These are phyloP conservation scores for Ahaetulla prasina DNA, from an alignment of 2,113 vertebrate genomes.

Conservation along the genomic window DNA sequence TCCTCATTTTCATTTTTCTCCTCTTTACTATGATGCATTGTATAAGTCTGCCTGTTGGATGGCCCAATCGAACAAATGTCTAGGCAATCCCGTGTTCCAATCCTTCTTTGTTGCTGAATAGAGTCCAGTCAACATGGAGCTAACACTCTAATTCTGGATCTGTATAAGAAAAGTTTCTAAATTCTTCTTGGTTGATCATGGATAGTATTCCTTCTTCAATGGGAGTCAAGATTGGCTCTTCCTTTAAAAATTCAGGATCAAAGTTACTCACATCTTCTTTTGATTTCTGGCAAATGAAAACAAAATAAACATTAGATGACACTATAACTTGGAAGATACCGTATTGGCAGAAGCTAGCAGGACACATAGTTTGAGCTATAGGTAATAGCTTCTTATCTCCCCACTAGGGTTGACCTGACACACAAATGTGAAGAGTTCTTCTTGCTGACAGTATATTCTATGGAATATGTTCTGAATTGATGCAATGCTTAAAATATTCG, in stretches of 20 bases:
- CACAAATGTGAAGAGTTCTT: background rate
- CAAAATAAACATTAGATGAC: constrained; percentile 30
- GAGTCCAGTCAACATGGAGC: constrained; percentile 9
- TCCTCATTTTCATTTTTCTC: constrained; percentile 31
- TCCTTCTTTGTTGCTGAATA: background rate
- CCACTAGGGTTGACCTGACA: background rate
- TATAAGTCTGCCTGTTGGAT: constrained; percentile 35
- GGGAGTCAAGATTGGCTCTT: constrained; percentile 91
- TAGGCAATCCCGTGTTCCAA: constrained; percentile 40
- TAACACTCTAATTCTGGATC: constrained; percentile 76
- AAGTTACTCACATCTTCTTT: constrained; percentile 97
- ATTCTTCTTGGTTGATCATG: constrained; percentile 93
- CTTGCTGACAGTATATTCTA: background rate
- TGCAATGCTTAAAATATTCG: background rate
- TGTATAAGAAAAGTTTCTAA: constrained; percentile 91
- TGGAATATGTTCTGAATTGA: background rate
- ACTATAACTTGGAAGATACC: background rate
- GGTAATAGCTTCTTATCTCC: background rate
- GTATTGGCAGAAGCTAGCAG: background rate
- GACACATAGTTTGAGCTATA: background rate
- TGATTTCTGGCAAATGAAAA: constrained; percentile 81
- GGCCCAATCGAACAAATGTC: constrained; percentile 50
- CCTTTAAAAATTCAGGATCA: constrained; percentile 95
- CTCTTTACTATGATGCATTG: constrained; percentile 35
- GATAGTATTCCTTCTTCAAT: constrained; percentile 86